These are phyloP conservation scores for Ruditapes philippinarum DNA, from an alignment of 1,140 invertebrate species.

Conservation along the genomic window DNA sequence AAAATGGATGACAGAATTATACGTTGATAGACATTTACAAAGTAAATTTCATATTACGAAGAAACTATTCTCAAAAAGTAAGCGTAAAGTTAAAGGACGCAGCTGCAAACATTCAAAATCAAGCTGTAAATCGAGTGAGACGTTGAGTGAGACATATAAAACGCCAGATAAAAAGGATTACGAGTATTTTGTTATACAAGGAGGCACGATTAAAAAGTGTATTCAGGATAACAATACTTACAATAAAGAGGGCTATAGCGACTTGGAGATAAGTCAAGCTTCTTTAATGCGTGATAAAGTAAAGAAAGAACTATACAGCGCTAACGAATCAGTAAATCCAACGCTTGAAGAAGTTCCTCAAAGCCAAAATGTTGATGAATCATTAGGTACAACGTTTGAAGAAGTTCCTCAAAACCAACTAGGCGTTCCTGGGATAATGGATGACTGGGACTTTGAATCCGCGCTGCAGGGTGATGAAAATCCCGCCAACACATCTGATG, in stretches of 20 bases:
- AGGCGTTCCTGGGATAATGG: neutral
- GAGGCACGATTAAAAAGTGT: neutral
- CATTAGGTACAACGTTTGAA: neutral
- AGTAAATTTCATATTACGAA: conserved; percentile 34
- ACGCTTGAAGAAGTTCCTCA: neutral
- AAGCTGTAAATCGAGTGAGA: neutral
- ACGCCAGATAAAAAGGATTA: neutral
- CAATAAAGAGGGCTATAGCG: neutral
- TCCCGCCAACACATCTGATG: neutral
- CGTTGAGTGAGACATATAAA: neutral
- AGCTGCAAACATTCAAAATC: too few relatives aligned
- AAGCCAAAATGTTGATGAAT: neutral
- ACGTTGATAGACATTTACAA: conserved; percentile 16
- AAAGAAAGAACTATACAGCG: neutral
- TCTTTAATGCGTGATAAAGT: too few relatives aligned
- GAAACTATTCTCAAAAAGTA: neutral
- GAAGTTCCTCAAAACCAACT: neutral
- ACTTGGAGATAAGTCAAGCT: too few relatives aligned
- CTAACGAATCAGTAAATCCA: neutral
- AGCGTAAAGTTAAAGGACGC: neutral
- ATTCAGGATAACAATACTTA: neutral
- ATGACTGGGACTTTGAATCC: conserved; percentile 1
- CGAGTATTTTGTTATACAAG: neutral
- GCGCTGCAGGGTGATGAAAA: neutral
- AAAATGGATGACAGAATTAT: conserved; percentile 5